These are phyloP conservation scores for Hemibagrus wyckioides DNA, from an alignment of 2,113 vertebrate species.

Conservation along the genomic window DNA sequence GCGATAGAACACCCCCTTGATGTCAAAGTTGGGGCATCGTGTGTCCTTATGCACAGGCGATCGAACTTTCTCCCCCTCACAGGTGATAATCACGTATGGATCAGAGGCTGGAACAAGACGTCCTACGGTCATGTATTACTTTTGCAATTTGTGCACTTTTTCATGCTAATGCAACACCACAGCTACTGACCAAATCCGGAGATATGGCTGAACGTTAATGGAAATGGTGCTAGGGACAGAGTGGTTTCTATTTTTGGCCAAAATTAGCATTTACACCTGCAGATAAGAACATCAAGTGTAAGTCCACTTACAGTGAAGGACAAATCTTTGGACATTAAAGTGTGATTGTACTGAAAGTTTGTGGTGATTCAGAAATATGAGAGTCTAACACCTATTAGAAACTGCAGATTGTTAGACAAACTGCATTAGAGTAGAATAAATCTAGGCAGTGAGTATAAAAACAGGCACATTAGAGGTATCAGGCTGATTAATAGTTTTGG, in stretches of 20 bases:
- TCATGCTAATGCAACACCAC: background rate
- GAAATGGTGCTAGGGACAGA: background rate
- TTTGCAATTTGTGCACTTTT: background rate
- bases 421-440: constrained; percentile 15
- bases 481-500: constrained; percentile 28
- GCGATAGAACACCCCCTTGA: constrained; percentile 91
- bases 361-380: constrained; percentile 22
- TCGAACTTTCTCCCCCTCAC: constrained; percentile 85
- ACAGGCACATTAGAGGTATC: constrained; percentile 2
- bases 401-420: constrained; percentile 18
- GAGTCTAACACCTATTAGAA: background rate
- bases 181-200: background rate
- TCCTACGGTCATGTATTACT: background rate
- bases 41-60: constrained; percentile 80
- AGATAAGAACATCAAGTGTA: constrained; percentile 18
- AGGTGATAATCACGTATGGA: constrained; percentile 90
- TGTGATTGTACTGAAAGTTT: background rate
- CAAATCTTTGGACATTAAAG: background rate
- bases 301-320: constrained; percentile 32
- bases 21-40: constrained; percentile 78
- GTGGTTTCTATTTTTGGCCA: constrained; percentile 27
- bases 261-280: constrained; percentile 12
- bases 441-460: constrained; percentile 14
- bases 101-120: constrained; percentile 76
- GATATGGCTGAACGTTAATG: background rate